Conservation (phyloP, 2,113 vertebrate genomes). For the Ptilonorhynchus violaceus region DNA sequence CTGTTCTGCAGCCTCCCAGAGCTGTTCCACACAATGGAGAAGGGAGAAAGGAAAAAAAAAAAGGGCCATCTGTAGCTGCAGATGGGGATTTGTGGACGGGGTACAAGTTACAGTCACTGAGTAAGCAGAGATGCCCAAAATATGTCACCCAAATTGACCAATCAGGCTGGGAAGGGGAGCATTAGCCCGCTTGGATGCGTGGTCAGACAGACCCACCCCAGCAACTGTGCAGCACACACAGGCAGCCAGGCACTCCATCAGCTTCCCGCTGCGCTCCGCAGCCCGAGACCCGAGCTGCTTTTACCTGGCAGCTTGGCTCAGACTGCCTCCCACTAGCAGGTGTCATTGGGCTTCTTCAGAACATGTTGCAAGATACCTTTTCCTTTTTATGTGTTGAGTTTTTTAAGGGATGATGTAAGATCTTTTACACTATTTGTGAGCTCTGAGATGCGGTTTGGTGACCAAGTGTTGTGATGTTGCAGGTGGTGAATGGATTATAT, state of each 20-base stretch:
- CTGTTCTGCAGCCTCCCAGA: slow-evolving; percentile 34
- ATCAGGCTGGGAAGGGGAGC: slow-evolving; percentile 50
- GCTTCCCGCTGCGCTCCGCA: background rate
- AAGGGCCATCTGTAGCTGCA: slow-evolving; percentile 74
- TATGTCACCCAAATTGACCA: slow-evolving; percentile 75
- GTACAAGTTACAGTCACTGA: slow-evolving; percentile 71
- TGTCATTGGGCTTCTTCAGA: background rate
- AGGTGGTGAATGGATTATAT: background rate
- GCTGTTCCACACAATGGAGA: slow-evolving; percentile 41
- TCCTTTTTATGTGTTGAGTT: background rate
- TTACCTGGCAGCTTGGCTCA: background rate
- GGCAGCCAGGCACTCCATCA: background rate
- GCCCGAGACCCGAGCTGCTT: background rate
- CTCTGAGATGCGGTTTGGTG: background rate
- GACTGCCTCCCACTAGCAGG: background rate
- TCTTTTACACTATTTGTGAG: background rate
- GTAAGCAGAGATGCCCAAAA: slow-evolving; percentile 74
- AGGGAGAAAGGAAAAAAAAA: background rate
- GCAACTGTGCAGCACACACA: background rate
- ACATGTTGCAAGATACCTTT: background rate
- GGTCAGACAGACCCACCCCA: background rate
- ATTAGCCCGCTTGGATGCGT: slow-evolving; percentile 7
- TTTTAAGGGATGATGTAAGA: background rate
- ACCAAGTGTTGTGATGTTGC: background rate
- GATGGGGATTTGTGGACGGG: slow-evolving; percentile 76